Conservation (phyloP, 2,888 invertebrate species). For the Plagiodera versicolora region DNA sequence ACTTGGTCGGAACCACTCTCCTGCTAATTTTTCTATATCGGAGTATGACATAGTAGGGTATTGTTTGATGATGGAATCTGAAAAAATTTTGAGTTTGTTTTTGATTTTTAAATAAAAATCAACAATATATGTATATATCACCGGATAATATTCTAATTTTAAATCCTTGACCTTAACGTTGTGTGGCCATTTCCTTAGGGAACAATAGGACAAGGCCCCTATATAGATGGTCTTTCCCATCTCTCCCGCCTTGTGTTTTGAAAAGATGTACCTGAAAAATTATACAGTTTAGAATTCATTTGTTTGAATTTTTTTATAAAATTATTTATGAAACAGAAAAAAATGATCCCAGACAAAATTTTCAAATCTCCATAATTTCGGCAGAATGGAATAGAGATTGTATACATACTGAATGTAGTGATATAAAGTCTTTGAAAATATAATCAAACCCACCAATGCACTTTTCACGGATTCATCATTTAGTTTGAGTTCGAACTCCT, state of each 20-base stretch:
- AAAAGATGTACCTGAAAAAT: background rate
- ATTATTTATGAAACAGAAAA: background rate
- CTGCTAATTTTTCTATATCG: slow-evolving; percentile 1
- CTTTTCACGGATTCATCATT: too few species aligned
- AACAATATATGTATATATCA: background rate
- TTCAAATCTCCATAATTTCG: background rate
- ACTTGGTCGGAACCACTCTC: too few species aligned
- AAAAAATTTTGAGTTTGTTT: background rate
- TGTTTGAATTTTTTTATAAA: background rate
- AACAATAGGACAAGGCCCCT: background rate
- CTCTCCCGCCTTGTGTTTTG: background rate
- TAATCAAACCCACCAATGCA: too few species aligned
- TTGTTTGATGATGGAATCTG: background rate
- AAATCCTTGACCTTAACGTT: background rate
- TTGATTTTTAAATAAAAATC: background rate
- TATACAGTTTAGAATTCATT: background rate
- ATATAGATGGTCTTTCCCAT: background rate
- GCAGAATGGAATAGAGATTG: too few species aligned
- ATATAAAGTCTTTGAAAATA: too few species aligned
- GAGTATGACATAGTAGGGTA: background rate
- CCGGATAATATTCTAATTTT: slow-evolving; percentile 1
- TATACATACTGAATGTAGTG: too few species aligned
- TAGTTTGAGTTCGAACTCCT: too few species aligned
- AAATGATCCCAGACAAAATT: background rate
- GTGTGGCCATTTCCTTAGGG: background rate